A percentile compares a stretch with the other conserved stretches of the same genome.
Evolutionary conservation across 2,797 vertebrate genomes (phyloP).

Genomic region (Xenentodon cancila): DNA sequence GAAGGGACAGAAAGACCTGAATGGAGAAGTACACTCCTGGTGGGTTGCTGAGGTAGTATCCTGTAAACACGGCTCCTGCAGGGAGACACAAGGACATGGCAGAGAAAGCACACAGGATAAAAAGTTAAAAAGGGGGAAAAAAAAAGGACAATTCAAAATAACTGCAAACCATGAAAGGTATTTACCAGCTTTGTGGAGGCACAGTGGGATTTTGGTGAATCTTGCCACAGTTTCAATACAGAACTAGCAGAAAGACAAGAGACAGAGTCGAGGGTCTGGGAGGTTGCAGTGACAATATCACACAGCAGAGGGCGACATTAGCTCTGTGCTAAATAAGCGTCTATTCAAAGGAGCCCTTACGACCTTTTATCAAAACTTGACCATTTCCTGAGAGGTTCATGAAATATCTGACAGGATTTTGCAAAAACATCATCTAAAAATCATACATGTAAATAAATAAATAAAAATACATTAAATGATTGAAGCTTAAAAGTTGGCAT

Average conservation of each 20-base stretch:
- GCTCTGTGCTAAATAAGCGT: slow-evolving; percentile 2
- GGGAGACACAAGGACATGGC: background rate
- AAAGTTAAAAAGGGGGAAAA: too few relatives aligned
- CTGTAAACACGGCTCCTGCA: slow-evolving; percentile 86
- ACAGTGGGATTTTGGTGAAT: slow-evolving; percentile 78
- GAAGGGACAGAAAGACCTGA: slow-evolving; percentile 81
- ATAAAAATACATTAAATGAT: too few relatives aligned
- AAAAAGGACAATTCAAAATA: too few relatives aligned
- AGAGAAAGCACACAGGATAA: background rate
- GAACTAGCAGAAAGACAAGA: slow-evolving; percentile 74
- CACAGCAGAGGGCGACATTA: slow-evolving; percentile 49
- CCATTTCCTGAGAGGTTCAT: too few relatives aligned
- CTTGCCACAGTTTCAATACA: slow-evolving; percentile 85
- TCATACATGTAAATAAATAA: too few relatives aligned
- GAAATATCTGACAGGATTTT: too few relatives aligned
- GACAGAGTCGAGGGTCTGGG: background rate
- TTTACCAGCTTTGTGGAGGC: slow-evolving; percentile 90
- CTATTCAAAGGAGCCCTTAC: background rate
- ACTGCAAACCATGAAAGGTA: background rate
- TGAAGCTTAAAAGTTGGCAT: too few relatives aligned
- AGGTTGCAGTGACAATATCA: slow-evolving; percentile 3
- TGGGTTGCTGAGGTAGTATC: slow-evolving; percentile 85
- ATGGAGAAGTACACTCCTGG: slow-evolving; percentile 83
- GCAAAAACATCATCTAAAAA: too few relatives aligned
- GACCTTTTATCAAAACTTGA: background rate